Evolutionary conservation across 2,888 invertebrate genomes (phyloP), one percentile per base, ranked within the genome.

Genomic region (Ariolimax columbianus): DNA sequence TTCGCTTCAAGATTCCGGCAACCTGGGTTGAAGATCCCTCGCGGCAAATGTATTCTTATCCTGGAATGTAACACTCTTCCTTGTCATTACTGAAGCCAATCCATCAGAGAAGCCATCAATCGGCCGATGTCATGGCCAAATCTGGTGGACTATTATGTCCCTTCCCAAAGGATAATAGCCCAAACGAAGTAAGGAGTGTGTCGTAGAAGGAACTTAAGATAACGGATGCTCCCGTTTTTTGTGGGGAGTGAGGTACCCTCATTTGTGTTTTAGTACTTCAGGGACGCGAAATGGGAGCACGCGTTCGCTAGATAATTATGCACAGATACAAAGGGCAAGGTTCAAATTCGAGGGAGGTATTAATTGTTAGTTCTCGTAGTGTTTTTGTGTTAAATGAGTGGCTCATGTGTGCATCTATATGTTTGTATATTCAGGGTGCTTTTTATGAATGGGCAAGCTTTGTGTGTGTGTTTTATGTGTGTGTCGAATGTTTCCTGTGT

Each of bases 61-160:
- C n/a, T n/a, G n/a, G n/a, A n/a, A n/a, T n/a, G n/a, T n/a, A n/a
- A n/a, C n/a, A n/a, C n/a, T n/a, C n/a, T n/a, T n/a, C n/a, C n/a
- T 19, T 30, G 36, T 47, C 55, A 51, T 17, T n/a, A 14, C 19
- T 30, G 6, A 4, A 47, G 51, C 51, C 55, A 77, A 55, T 51
- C 30, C 77, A 77, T 77, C 77, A 77, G 17, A 19, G n/a, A 19
- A 43, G 55, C 33, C 55, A 77, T 77, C 77, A 51, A 51, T 77
- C 19, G 40, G 33, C 7, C 77, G 30, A 23, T 51, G 51, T 55
- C 51, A 51, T 6, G 1, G n/a, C 30, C 77, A 30, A 51, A 55
- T 6, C 77, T 9, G 55, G 30, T 30, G 9, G 33, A 36, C 77
- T 23, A 55, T 77, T 55, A 77, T 51, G 33, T 17, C 33, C 47